A percentile compares a stretch with the other conserved stretches of the same genome.
Evolutionary conservation across 2,797 vertebrate genomes (phyloP).

Genomic region (Poeciliopsis presidionis): DNA sequence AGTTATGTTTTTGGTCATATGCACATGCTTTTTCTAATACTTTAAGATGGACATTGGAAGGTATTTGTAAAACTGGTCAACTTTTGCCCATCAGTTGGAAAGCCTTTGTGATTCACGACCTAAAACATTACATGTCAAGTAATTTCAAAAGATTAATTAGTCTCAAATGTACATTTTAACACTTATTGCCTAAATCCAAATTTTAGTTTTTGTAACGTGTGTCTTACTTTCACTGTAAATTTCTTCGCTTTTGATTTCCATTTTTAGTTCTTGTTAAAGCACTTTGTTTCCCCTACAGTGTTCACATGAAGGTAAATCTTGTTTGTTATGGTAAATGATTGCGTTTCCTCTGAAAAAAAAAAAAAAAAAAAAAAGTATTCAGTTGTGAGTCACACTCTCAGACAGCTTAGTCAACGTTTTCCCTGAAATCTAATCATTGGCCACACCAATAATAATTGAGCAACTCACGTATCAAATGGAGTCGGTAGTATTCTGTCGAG

Average conservation of each 20-base stretch:
- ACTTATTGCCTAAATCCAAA: background rate
- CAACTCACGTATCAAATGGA: constrained; percentile 37
- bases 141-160: background rate
- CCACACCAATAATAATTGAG: constrained; percentile 28
- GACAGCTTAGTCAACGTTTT: constrained; percentile 53
- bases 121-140: background rate
- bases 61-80: background rate
- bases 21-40: background rate
- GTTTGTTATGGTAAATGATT: constrained; percentile 8
- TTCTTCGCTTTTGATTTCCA: background rate
- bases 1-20: background rate
- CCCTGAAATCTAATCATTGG: constrained; percentile 55
- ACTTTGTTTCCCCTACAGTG: background rate
- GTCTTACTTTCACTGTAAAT: background rate
- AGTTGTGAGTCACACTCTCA: constrained; percentile 60
- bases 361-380: constrained; percentile 8
- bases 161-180: background rate
- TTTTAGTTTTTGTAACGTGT: background rate
- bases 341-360: constrained; percentile 29
- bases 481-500: constrained; percentile 26
- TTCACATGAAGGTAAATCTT: background rate
- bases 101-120: background rate
- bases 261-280: background rate
- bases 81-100: background rate
- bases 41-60: background rate